Percentiles rank a stretch among this genome's conserved stretches.
Conservation (phyloP, 2,888 invertebrate genomes). For the Omphaloscelis lunosa region DNA sequence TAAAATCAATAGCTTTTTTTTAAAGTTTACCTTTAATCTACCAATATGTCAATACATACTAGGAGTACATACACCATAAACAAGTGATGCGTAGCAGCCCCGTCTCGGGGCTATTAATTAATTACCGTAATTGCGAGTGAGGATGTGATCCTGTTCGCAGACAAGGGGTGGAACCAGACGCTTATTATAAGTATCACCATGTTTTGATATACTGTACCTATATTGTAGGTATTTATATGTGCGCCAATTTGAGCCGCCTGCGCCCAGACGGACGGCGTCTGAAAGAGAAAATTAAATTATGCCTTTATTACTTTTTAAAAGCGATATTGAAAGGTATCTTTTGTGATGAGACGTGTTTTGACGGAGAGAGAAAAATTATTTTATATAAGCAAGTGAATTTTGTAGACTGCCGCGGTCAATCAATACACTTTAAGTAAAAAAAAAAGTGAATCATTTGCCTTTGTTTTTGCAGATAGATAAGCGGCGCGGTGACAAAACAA, state of each 20-base stretch:
- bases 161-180: slow-evolving; percentile 64
- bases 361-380: slow-evolving; percentile 17
- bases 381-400: slow-evolving; percentile 13
- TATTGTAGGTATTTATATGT: slow-evolving; percentile 12
- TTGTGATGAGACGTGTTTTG: slow-evolving; percentile 30
- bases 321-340: slow-evolving; percentile 38
- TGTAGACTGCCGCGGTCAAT: neutral
- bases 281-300: slow-evolving; percentile 68
- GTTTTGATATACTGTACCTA: slow-evolving; percentile 46
- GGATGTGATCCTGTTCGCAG: slow-evolving; percentile 58
- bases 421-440: no score
- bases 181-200: slow-evolving; percentile 52
- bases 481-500: neutral
- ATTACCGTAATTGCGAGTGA: slow-evolving; percentile 64
- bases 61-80: slow-evolving; percentile 50
- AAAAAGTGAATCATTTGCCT: no score
- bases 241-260: slow-evolving; percentile 24
- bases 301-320: slow-evolving; percentile 57
- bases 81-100: slow-evolving; percentile 30
- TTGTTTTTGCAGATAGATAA: neutral
- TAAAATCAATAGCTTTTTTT: neutral
- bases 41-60: slow-evolving; percentile 20
- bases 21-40: neutral
- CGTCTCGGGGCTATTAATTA: slow-evolving; percentile 60
- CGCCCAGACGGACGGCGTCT: slow-evolving; percentile 66